Base-by-base conservation (phyloP, 2,888 invertebrate genomes). In the Ophraella communa region DNA sequence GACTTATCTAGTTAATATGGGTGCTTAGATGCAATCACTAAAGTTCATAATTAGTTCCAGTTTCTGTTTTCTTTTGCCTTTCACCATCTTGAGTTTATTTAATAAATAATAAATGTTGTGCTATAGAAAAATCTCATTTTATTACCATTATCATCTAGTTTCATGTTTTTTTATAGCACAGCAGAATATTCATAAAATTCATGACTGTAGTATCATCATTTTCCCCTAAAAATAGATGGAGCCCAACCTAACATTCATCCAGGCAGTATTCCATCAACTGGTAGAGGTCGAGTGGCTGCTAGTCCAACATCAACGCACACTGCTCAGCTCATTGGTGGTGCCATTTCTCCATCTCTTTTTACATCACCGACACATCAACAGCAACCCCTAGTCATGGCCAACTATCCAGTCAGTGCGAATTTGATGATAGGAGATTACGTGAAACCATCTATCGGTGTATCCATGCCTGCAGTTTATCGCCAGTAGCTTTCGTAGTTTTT, bases 391-490 rank as follows among this genome's bases (percentile, higher is more conserved):
- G 62, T 88, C 70, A 85, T 87, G 81, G 86, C 87, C 70, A 87
- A 87, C 75, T 90, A 88, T 77, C 89, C 89, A 68, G 87, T 90
- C 74, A 90, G 88, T 81, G 87, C 88, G 76, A 89, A 88, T 80
- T 83, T 90, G 77, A 91, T 91, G 91, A 91, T 91, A 74, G 91
- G 90, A 56, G 91, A 91, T 80, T 91, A 91, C 80, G 89, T 89
- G 67, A 87, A 87, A 66, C 86, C 87, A 44, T 56, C 58, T 14
- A 42, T 39, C 51, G 71, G 73, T 20, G 67, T 74, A 2, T 68
- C 70, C 5, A 78, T 81, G 76, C 77, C 80, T 23, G 73, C 78
- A 11, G 71, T 73, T 45, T 82, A 80, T 75, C 77, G 82, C 65
- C 81, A 82, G 77, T 82, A 81, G 63, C n/a, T 33, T 51, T 8